These are phyloP conservation scores for Eclectus roratus DNA, from an alignment of 2,113 vertebrate genomes.

Conservation along the genomic window DNA sequence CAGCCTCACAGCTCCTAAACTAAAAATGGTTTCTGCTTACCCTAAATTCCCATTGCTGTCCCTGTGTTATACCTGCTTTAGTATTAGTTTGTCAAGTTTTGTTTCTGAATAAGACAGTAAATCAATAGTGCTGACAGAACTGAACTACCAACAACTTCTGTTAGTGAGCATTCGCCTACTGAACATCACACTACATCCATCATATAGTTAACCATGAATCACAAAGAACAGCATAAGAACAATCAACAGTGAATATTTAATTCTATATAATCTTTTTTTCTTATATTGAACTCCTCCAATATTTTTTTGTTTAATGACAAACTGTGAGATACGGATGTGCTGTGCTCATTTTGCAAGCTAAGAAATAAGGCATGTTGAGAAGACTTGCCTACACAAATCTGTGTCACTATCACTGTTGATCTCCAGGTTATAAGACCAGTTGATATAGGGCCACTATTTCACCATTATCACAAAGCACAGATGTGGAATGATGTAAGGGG, in stretches of 20 bases:
- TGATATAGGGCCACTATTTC: neutral
- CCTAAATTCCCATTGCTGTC: neutral
- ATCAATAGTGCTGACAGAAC: constrained; percentile 48
- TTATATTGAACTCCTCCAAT: neutral
- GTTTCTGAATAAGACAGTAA: constrained; percentile 41
- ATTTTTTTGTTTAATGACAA: neutral
- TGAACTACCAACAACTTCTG: neutral
- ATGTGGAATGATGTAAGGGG: neutral
- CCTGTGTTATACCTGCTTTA: neutral
- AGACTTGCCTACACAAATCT: neutral
- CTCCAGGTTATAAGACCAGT: neutral
- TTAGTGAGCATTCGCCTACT: neutral
- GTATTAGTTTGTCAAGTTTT: constrained; percentile 2
- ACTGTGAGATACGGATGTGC: fast-evolving
- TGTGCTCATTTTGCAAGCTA: neutral
- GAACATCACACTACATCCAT: neutral
- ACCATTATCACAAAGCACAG: neutral
- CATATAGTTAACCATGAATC: neutral
- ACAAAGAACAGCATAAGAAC: neutral
- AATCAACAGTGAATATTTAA: neutral
- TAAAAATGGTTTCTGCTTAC: neutral
- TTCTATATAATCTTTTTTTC: neutral
- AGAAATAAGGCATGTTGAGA: fast-evolving
- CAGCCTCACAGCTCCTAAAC: neutral
- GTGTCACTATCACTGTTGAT: neutral